Evolutionary conservation across 1,140 invertebrate species (phyloP).

Genomic region (Drosophila miranda): DNA sequence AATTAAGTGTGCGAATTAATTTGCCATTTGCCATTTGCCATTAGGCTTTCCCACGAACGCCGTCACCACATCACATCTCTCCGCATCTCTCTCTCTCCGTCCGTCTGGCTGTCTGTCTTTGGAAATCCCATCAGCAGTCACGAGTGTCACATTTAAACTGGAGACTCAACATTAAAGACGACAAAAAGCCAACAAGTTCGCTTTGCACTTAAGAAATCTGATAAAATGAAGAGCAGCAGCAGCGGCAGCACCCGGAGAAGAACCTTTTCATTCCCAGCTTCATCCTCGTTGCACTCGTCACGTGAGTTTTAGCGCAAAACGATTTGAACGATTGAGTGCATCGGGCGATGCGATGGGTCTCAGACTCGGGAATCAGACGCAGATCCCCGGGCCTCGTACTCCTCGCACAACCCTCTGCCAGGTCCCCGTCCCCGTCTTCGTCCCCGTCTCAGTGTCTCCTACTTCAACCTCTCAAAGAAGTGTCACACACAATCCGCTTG

Average conservation of each 20-base stretch:
- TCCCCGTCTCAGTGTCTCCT: not conserved
- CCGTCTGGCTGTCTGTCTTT: not conserved
- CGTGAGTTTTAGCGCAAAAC: slow-evolving; percentile 80
- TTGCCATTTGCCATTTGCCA: slow-evolving; percentile 53
- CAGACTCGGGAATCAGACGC: slow-evolving; percentile 14
- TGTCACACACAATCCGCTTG: slow-evolving; percentile 79
- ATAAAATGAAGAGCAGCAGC: slow-evolving; percentile 52
- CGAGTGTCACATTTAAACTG: slow-evolving; percentile 77
- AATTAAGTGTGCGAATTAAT: slow-evolving; percentile 61
- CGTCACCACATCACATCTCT: not conserved
- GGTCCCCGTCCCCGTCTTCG: not conserved
- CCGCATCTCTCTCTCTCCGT: not conserved
- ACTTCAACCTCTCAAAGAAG: slow-evolving; percentile 59
- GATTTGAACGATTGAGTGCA: slow-evolving; percentile 79
- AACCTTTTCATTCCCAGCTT: slow-evolving; percentile 22
- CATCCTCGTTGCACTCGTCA: slow-evolving; percentile 71
- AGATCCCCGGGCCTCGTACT: slow-evolving; percentile 8
- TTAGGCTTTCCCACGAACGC: slow-evolving; percentile 58
- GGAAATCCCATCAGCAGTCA: slow-evolving; percentile 74
- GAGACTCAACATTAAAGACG: slow-evolving; percentile 77
- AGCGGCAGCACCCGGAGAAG: not conserved
- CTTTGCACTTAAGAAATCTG: slow-evolving; percentile 81
- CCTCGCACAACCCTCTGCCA: slow-evolving; percentile 3
- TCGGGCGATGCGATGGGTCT: slow-evolving; percentile 40
- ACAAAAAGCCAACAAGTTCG: slow-evolving; percentile 81